Evolutionary conservation across 2,797 vertebrate species (phyloP).

Genomic region (Macropus fuliginosus): DNA sequence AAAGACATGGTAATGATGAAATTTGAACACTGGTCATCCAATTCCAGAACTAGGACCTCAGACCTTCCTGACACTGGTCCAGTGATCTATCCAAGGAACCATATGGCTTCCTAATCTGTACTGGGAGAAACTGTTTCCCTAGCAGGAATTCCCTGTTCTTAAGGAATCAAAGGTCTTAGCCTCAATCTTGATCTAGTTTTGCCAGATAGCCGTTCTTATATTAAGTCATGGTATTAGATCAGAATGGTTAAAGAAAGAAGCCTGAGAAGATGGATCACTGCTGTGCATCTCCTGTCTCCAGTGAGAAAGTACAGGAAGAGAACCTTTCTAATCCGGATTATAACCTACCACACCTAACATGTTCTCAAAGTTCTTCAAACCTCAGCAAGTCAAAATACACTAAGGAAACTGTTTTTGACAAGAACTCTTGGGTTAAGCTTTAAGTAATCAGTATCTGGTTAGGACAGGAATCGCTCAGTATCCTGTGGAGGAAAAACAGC

Average conservation of each 20-base stretch:
- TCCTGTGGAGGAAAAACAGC: constrained; percentile 90
- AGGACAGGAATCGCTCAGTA: constrained; percentile 89
- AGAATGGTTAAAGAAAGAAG: constrained; percentile 19
- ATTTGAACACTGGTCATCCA: neutral
- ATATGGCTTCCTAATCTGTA: neutral
- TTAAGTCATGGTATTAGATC: constrained; percentile 10
- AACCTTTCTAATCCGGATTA: constrained; percentile 36
- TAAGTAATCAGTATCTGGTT: constrained; percentile 89
- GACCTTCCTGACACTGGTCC: neutral
- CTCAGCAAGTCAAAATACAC: constrained; percentile 85
- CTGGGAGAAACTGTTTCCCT: neutral
- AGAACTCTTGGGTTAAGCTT: constrained; percentile 87
- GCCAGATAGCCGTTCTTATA: constrained; percentile 29
- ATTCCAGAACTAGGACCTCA: neutral
- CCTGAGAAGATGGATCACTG: neutral
- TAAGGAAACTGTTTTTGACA: constrained; percentile 88
- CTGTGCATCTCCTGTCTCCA: constrained; percentile 51
- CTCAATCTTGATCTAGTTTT: constrained; percentile 35
- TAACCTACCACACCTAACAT: constrained; percentile 63
- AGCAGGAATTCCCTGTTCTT: neutral
- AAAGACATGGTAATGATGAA: neutral
- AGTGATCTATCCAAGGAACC: neutral
- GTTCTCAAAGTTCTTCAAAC: constrained; percentile 82
- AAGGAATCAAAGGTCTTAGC: neutral
- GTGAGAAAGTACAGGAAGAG: constrained; percentile 32